Evolutionary conservation across 2,888 invertebrate genomes (phyloP), one percentile per base, ranked within the genome.

Genomic region (Loripinus fragilis): DNA sequence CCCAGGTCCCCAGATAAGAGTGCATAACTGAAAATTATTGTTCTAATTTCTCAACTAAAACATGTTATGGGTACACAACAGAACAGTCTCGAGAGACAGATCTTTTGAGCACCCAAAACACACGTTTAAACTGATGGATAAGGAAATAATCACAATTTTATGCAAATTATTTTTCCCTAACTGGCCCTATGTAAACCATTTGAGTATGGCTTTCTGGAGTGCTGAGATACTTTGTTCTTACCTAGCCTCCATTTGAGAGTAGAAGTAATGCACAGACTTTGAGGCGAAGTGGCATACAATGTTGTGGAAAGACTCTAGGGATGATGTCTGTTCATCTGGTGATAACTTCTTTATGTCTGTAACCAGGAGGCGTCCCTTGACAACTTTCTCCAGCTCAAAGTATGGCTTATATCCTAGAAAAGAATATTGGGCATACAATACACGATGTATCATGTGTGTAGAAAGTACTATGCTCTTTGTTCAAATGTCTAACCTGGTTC

Each of bases 291-390:
- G 52, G 41, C 78, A 78, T 15, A 81, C 60, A 38, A 82, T 78
- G 35, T 80, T 79, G 50, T 84, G 84, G 42, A 71, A 78, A 0
- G 81, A 52, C 60, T 81, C 84, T 42, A 84, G 33, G 5, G 68
- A 38, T 17, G 77, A 85, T 23, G 85, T 85, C 72, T 85, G 85
- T 50, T 81, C 76, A 42, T 74, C 72, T 17, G 80, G 78, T 2
- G 81, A 85, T 15, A 85, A 48, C 64, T 80, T 80, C 50, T 55
- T 71, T 0, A 85, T 42, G 25, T 85, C 85, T 17, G 60, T 66
- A 2, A 79, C 20, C 17, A 84, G 65, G 17, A 25, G 25, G 7
- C 23, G 66, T 10, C 42, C 45, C 2, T 3, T 55, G 17, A 69
- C 35, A 17, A 77, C 35, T n/a, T 66, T 55, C 48, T 60, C 42